Base-by-base conservation (phyloP, 2,113 vertebrate species). In the Bufo gargarizans region DNA sequence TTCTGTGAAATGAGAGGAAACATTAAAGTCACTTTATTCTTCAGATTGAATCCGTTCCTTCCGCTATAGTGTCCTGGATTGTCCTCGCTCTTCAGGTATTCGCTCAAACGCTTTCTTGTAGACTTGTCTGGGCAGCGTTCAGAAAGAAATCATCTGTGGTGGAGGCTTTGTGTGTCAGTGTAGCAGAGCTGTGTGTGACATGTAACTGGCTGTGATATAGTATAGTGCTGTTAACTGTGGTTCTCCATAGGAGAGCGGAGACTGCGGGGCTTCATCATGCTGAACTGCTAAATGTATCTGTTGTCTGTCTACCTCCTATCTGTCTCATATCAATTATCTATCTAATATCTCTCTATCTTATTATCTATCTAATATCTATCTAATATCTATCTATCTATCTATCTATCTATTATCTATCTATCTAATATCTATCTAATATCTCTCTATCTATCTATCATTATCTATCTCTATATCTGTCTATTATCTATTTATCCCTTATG, bases 1-100 rank as follows among this genome's bases (percentile, higher is more conserved):
- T 94, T 90, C 92, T 91, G 92, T 43, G 91, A 91, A 93, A 94
- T 94, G 92, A 94, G 59, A 10, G 56, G 19, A 74, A 58, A n/a
- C 58, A 43, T 76, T 58, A 59, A 58, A 22, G 43, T 50, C 20
- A 20, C 19, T 74, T 76, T 76, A 50, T 50, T 76, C 7, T 50
- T 16, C 17, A 76, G 17, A 76, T 9, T 17, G 47, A 76, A 49
- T 19, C 47, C 1, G 45, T 49, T 17, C 20, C 1, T 19, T 47
- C 14, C 72, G 19, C 72, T 11, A 50, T 9, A 49, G 11, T 50
- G 47, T 50, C 16, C 72, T 0, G 72, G 43, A 17, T 74, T 74
- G 43, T 74, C 45, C 19, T 76, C 10, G 72, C 10, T 10, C 17
- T 2, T 76, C 47, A 20, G 17, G 72, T 20, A 20, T 50, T 76